These are phyloP conservation scores for Apeira syringaria DNA, from an alignment of 2,888 invertebrate species.

Conservation along the genomic window DNA sequence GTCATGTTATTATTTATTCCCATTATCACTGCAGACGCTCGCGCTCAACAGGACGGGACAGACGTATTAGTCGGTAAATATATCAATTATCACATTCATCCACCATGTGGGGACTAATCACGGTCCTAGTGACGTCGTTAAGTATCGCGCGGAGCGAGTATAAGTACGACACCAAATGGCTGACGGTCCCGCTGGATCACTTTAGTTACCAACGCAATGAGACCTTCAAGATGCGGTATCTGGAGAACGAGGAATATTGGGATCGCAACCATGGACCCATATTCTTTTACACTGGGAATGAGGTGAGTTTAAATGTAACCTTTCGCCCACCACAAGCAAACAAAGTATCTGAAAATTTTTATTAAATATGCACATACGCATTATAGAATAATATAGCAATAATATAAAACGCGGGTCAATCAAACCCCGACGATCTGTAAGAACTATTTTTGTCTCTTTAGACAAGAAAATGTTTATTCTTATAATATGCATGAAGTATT, in stretches of 20 bases:
- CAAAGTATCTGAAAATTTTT: too few species aligned
- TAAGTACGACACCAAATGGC: conserved; percentile 63
- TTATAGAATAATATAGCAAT: too few species aligned
- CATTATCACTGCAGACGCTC: conserved; percentile 13
- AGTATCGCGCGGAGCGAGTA: conserved; percentile 51
- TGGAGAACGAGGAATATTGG: conserved; percentile 91
- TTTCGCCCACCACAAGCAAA: too few species aligned
- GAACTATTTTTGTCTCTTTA: too few species aligned
- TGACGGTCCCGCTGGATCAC: conserved; percentile 91
- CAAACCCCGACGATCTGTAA: too few species aligned
- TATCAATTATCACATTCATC: too few species aligned
- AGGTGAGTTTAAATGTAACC: too few species aligned
- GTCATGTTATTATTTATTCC: too few species aligned
- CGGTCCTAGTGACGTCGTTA: conserved; percentile 33
- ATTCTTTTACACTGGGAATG: conserved; percentile 97
- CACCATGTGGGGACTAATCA: conserved; percentile 35
- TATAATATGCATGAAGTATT: too few species aligned
- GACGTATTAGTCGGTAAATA: conserved; percentile 10
- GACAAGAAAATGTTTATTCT: too few species aligned
- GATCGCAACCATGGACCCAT: conserved; percentile 88
- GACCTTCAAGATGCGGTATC: conserved; percentile 91
- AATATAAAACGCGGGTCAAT: too few species aligned
- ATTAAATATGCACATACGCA: too few species aligned
- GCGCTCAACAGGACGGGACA: background rate
- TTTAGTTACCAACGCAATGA: conserved; percentile 90